Percentiles rank a stretch among this genome's conserved stretches.
Evolutionary conservation across 2,797 vertebrate species (phyloP).

Genomic region (Betta splendens): DNA sequence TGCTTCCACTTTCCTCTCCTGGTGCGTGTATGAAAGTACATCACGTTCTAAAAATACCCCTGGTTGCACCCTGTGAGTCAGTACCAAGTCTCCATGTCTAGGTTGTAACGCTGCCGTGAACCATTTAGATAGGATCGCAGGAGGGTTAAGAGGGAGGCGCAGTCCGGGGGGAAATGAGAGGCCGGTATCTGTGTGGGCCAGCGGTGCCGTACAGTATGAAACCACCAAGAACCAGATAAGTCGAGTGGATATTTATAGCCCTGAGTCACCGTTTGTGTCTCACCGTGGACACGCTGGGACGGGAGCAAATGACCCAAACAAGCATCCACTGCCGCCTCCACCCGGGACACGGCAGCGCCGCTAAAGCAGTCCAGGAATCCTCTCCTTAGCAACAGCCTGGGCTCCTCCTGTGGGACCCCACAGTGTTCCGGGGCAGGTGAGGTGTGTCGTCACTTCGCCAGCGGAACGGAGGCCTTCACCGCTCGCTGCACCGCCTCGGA

Average conservation of each 20-base stretch:
- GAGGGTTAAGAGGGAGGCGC: conserved; percentile 47
- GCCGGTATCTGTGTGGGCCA: conserved; percentile 34
- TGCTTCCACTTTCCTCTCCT: conserved; percentile 25
- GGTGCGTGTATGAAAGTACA: conserved; percentile 39
- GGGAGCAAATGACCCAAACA: conserved; percentile 22
- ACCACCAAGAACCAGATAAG: conserved; percentile 21
- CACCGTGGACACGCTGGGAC: background rate
- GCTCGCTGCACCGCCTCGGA: too few species aligned
- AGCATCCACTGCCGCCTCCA: background rate
- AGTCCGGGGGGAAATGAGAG: conserved; percentile 24
- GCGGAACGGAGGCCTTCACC: background rate
- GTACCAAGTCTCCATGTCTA: conserved; percentile 29
- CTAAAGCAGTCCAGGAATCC: background rate
- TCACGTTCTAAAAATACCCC: conserved; percentile 60
- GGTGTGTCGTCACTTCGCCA: background rate
- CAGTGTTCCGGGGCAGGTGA: background rate
- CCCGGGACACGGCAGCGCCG: too few species aligned
- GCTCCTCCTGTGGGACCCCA: background rate
- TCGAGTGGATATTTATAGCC: conserved; percentile 16
- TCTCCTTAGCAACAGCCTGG: background rate
- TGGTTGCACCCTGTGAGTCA: conserved; percentile 14
- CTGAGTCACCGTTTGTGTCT: conserved; percentile 5
- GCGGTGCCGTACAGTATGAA: conserved; percentile 12
- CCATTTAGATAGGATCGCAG: conserved; percentile 38
- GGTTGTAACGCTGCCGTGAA: conserved; percentile 34